Evolutionary conservation across 2,113 vertebrate genomes (phyloP).

Genomic region (Brevimyrus niger): DNA sequence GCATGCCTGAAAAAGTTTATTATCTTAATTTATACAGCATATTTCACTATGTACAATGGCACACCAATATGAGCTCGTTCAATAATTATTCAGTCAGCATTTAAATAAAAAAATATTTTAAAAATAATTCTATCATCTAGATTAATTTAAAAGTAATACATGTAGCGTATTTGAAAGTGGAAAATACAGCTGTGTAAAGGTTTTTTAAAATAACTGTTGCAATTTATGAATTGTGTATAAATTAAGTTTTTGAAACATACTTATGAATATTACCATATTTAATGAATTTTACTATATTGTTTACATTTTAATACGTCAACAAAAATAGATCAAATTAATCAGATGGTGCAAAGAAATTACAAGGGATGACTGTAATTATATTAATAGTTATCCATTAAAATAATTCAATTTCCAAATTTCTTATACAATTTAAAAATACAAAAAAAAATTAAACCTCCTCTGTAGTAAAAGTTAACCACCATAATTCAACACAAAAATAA

Average conservation of each 20-base stretch:
- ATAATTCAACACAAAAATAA: not conserved
- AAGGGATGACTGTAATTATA: not conserved
- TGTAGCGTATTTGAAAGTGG: not conserved
- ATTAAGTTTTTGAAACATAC: not conserved
- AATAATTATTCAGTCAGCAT: not conserved
- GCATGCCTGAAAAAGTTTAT: not conserved
- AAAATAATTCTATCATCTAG: not conserved
- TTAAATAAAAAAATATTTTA: not conserved
- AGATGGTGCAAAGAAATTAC: not conserved
- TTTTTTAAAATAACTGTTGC: not conserved
- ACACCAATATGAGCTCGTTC: not conserved
- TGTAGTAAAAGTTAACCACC: not conserved
- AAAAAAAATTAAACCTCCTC: not conserved
- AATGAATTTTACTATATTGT: not conserved
- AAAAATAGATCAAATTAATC: not conserved
- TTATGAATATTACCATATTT: not conserved
- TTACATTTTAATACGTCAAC: not conserved
- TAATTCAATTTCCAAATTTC: not conserved
- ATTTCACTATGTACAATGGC: not conserved
- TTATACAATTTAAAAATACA: not conserved
- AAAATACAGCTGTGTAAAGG: not conserved
- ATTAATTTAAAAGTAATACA: not conserved
- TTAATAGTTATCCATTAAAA: not conserved
- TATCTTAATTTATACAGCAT: not conserved
- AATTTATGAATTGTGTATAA: not conserved